Conservation (phyloP, 1,140 invertebrate genomes). For the Microplitis mediator region DNA sequence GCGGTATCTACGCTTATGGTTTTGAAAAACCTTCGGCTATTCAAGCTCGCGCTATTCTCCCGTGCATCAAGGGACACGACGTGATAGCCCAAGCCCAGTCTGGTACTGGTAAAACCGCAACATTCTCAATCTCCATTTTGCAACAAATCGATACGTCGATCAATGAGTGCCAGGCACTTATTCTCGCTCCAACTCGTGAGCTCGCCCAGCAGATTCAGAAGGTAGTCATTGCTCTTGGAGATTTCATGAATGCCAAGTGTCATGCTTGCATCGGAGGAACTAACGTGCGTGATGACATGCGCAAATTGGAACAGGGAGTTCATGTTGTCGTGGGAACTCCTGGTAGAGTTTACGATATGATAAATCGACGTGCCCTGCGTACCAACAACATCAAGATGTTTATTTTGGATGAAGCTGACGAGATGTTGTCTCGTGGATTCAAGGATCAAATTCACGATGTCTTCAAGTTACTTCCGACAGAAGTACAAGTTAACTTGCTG, state of each 20-base stretch:
- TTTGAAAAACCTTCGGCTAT: constrained; percentile 99
- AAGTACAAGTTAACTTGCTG: constrained; percentile 95
- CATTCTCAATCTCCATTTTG: constrained; percentile 98
- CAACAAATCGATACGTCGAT: constrained; percentile 93
- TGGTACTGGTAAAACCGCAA: constrained; percentile 98
- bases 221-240: constrained; percentile 91
- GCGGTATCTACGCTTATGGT: constrained; percentile 99
- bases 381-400: constrained; percentile 93
- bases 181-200: constrained; percentile 97
- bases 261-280: constrained; percentile 97
- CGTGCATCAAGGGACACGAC: constrained; percentile 93
- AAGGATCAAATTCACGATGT: constrained; percentile 99
- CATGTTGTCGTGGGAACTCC: constrained; percentile 99
- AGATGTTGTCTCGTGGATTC: constrained; percentile 99
- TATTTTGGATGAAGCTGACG: constrained; percentile 99
- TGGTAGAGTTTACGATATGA: constrained; percentile 98
- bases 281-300: constrained; percentile 89
- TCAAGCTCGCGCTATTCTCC: constrained; percentile 98
- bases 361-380: constrained; percentile 86
- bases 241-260: constrained; percentile 85
- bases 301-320: constrained; percentile 89
- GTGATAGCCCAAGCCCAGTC: constrained; percentile 99
- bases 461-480: constrained; percentile 86
- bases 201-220: constrained; percentile 95
- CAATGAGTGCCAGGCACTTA: constrained; percentile 94